Base-by-base conservation (phyloP, 2,888 invertebrate species). In the Ophion costatus region DNA sequence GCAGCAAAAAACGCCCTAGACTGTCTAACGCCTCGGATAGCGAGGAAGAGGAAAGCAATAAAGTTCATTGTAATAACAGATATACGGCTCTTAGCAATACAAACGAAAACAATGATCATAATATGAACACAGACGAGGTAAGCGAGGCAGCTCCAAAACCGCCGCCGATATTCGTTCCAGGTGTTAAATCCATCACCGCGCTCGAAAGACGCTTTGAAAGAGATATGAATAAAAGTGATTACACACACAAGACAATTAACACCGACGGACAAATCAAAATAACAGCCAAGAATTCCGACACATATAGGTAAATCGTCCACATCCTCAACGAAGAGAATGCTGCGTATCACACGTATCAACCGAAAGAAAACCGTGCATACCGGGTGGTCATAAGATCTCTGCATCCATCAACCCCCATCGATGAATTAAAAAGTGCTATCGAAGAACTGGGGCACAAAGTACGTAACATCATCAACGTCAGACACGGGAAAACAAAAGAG, bases 321-420 rank as follows among this genome's bases (percentile, higher is more conserved):
- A 78, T 45, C 57, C 83, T 84, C 17, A 78, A 84, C 59, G 79
- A 76, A 29, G 81, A 80, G 71, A 78, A 79, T 0, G 77, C 84
- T 5, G 77, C 83, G 22, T 86, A 83, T 51, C 80, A 83, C 71
- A 87, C 87, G 1, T 88, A 87, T 70, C 87, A 87, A 66, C 57
- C 59, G 56, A 87, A 87, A 69, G 59, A 85, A 70, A 71, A 88
- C 2, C 83, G 73, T 66, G 73, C n/a, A 29, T 88, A 71, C 64
- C 74, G 70, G 51, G 83, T 86, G 33, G 85, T 88, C 24, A 33
- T 88, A 11, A 86, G 83, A 85, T 66, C 74, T 4, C 61, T 87
- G n/a, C 87, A 87, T 71, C 85, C 75, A 17, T 66, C 85, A 24
- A 57, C 57, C 14, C 59, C 61, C 80, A 51, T 67, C 74, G 80